Evolutionary conservation across 2,888 invertebrate genomes (phyloP).

Genomic region (Buathra laborator): DNA sequence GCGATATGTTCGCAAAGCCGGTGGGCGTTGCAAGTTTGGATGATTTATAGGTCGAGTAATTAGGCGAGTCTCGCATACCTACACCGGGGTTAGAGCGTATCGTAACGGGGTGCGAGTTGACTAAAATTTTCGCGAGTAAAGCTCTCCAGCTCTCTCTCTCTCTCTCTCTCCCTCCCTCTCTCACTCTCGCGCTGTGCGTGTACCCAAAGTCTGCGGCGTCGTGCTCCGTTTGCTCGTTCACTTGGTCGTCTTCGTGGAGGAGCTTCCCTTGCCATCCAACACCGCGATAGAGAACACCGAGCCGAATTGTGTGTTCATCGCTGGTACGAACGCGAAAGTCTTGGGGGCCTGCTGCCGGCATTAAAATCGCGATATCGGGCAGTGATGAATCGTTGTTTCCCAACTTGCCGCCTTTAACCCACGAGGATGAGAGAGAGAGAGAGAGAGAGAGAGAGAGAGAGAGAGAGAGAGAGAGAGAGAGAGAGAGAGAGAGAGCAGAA

Average conservation of each 20-base stretch:
- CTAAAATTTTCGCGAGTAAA: slow-evolving; percentile 60
- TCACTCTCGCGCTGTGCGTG: slow-evolving; percentile 40
- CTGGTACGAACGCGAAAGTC: slow-evolving; percentile 50
- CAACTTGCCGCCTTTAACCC: slow-evolving; percentile 34
- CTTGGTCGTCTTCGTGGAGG: slow-evolving; percentile 40
- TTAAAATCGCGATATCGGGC: slow-evolving; percentile 66
- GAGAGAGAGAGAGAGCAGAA: neutral
- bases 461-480: no score
- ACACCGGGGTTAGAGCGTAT: slow-evolving; percentile 38
- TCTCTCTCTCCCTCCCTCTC: no score
- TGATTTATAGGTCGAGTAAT: slow-evolving; percentile 66
- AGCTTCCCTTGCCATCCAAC: neutral
- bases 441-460: neutral
- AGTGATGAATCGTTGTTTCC: slow-evolving; percentile 67
- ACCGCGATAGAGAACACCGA: slow-evolving; percentile 43
- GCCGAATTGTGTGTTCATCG: slow-evolving; percentile 58
- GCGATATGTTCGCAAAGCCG: slow-evolving; percentile 48
- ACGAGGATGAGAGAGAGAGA: neutral
- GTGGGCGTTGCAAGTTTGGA: slow-evolving; percentile 49
- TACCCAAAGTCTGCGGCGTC: slow-evolving; percentile 41
- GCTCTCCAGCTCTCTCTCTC: slow-evolving; percentile 15
- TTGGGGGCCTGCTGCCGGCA: slow-evolving; percentile 38
- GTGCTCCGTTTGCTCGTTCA: slow-evolving; percentile 34
- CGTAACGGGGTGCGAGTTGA: slow-evolving; percentile 62
- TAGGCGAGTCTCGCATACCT: slow-evolving; percentile 51